These are phyloP conservation scores for Orchestes rusci DNA, from an alignment of 2,888 invertebrate species.

Conservation along the genomic window DNA sequence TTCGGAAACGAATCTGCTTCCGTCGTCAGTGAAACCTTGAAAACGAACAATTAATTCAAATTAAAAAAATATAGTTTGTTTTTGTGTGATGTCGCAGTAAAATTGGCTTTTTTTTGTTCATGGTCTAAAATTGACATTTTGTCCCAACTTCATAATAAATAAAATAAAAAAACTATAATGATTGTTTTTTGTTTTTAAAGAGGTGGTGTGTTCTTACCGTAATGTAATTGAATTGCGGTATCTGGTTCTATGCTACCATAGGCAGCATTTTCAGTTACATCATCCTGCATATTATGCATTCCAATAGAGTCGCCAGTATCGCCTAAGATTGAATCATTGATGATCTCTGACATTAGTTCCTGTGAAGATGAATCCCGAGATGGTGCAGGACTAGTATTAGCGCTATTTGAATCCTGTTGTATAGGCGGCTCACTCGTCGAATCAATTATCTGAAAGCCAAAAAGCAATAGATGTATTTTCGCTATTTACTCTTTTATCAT, in stretches of 20 bases:
- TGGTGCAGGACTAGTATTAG: slow-evolving; percentile 4
- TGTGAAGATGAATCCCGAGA: background rate
- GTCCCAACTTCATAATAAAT: no score
- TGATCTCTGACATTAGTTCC: slow-evolving; percentile 1
- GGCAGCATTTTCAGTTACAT: background rate
- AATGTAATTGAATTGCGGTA: background rate
- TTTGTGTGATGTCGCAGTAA: no score
- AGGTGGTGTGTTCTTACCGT: slow-evolving; percentile 4
- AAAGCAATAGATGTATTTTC: no score
- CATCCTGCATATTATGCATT: slow-evolving; percentile 3
- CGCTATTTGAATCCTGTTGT: background rate
- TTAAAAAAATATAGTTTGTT: no score
- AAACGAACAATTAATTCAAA: no score
- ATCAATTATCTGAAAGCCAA: no score
- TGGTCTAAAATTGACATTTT: background rate
- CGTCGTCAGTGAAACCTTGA: no score
- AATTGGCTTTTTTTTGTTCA: no score
- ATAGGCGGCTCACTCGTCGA: no score
- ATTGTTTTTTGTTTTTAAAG: background rate
- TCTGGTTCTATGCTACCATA: slow-evolving; percentile 4
- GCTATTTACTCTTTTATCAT: no score
- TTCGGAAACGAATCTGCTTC: no score
- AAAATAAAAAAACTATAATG: background rate
- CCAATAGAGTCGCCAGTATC: background rate
- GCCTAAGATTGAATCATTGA: slow-evolving; percentile 1